phyloP scores from a whole-genome alignment of 2,797 vertebrate genomes.

The Antrozous pallidus region DNA sequence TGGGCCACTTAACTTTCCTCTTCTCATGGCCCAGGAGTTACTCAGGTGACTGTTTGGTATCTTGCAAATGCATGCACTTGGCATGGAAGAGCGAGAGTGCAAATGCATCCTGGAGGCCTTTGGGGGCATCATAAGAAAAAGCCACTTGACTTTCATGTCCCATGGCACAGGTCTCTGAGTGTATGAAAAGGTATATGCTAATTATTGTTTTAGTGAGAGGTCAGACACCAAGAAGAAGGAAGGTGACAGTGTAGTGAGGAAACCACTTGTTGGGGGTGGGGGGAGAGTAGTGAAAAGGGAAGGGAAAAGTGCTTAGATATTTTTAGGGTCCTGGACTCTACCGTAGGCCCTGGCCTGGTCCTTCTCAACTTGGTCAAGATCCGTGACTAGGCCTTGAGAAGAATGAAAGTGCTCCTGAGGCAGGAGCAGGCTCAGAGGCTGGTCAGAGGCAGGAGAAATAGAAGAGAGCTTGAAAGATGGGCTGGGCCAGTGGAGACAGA shows the following conservation, averaged over 20 bases:
- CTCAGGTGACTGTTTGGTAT: not conserved
- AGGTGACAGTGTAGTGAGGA: accelerated
- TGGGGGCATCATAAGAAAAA: not conserved
- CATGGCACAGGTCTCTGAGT: not conserved
- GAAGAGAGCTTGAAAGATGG: not conserved
- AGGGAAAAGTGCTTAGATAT: not conserved
- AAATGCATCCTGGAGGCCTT: not conserved
- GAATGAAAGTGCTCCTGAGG: not conserved
- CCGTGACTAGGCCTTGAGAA: not conserved
- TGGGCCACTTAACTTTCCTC: not conserved
- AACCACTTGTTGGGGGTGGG: accelerated
- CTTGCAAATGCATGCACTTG: not conserved
- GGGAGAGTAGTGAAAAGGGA: not conserved
- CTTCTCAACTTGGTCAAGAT: not conserved
- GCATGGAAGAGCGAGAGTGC: not conserved
- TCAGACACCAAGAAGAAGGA: not conserved
- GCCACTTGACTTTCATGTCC: not conserved
- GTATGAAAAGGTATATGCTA: not conserved
- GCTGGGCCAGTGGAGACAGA: not conserved
- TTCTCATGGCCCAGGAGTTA: not conserved
- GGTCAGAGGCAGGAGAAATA: not conserved
- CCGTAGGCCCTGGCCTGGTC: not conserved
- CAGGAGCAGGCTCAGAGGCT: not conserved
- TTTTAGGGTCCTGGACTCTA: too few relatives aligned
- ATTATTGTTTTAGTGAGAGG: accelerated